phyloP scores from a whole-genome alignment of 2,888 invertebrate species.

The Aethes cnicana region DNA sequence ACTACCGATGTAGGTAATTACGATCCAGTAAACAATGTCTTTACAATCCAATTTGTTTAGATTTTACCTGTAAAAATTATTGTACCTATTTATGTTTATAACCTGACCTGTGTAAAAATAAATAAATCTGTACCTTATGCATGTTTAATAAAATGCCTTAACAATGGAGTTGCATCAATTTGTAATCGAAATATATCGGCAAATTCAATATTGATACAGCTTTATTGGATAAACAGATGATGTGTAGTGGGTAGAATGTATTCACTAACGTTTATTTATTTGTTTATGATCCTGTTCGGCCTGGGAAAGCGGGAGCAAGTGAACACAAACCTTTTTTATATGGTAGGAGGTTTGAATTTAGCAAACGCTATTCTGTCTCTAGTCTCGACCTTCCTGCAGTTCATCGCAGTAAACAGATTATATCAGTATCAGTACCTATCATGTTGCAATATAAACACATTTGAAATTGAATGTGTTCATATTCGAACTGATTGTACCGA shows the following conservation, averaged over 20 bases:
- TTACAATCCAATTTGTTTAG: no score
- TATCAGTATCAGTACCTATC: slow-evolving; percentile 8
- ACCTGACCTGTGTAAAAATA: not conserved
- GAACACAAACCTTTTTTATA: slow-evolving; percentile 70
- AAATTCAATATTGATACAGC: slow-evolving; percentile 4
- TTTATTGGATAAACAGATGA: not conserved
- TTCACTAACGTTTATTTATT: slow-evolving; percentile 70
- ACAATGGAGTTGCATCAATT: not conserved
- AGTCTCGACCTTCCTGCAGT: slow-evolving; percentile 39
- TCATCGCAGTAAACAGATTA: slow-evolving; percentile 12
- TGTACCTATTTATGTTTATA: not conserved
- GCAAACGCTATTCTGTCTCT: slow-evolving; percentile 47
- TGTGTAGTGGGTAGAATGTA: slow-evolving; percentile 24
- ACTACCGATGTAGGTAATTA: no score
- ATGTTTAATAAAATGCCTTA: not conserved
- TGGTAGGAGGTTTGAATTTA: slow-evolving; percentile 77
- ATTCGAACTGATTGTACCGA: slow-evolving; percentile 2
- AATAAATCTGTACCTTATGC: not conserved
- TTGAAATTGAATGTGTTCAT: not conserved
- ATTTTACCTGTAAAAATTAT: no score
- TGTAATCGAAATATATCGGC: not conserved
- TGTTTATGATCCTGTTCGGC: slow-evolving; percentile 71
- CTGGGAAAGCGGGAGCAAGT: slow-evolving; percentile 76
- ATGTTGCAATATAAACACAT: not conserved
- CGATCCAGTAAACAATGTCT: no score